Evolutionary conservation across 2,888 invertebrate species (phyloP), one percentile per base, ranked within the genome.

Genomic region (Drosophila suboccidentalis): DNA sequence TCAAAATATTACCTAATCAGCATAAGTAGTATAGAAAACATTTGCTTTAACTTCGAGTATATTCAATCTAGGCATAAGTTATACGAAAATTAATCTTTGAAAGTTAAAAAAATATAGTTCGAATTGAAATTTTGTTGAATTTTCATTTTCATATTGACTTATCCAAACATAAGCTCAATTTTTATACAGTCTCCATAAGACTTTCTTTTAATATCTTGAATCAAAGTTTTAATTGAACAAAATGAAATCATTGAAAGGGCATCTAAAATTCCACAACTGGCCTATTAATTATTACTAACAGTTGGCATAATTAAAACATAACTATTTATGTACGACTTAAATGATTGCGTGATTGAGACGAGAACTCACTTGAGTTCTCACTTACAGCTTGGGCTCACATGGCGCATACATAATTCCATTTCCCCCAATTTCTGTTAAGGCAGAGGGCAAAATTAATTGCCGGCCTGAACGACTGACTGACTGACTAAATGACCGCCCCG

Each of bases 331-430:
- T 50, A 5, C 15, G 41, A 49, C 26, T 53, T 38, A 19, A 19
- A 55, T 59, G 50, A 46, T 79, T 65, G 81, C 89, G 75, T 80
- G 78, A 68, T 69, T 81, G 64, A 67, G 63, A 44, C 47, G 22
- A 51, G 5, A 15, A 22, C 62, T 55, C 63, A 53, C 50, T 50
- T 46, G 19, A 46, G 50, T 54, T 66, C 51, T 58, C 68, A 60
- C 49, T 74, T 61, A 51, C 46, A 50, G 38, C 13, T 38, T 17
- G 46, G 54, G 54, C 71, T 26, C 87, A 75, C 86, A 75, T 71
- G 86, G 72, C 85, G 88, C 55, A 82, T 87, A 71, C 88, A 68
- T 79, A 80, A 83, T 83, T 66, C 75, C 51, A 57, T 67, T 63
- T 47, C 19, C 34, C 47, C 60, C 53, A 8, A 17, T 59, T 66